Base-by-base conservation (phyloP, 2,888 invertebrate species). In the Tolmerus cingulatus region DNA sequence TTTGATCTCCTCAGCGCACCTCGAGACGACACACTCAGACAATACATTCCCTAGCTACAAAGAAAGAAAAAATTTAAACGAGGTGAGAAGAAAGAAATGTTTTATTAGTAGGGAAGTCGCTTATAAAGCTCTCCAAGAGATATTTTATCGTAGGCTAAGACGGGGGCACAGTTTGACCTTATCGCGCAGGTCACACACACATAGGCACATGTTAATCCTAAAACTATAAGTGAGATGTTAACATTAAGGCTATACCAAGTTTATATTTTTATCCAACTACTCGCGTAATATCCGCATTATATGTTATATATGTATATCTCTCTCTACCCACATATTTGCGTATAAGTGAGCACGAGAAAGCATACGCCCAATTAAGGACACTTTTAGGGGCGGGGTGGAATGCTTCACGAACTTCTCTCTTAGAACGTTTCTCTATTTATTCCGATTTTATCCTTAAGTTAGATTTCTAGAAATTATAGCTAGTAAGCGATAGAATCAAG, bases 101-200 rank as follows among this genome's bases (percentile, higher is more conserved):
- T 74, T 74, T 66, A 84, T 66, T 74, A 74, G n/a, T 74, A 74
- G 40, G 12, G 55, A 74, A 85, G 19, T 46, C 34, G 74, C 74
- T 85, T 85, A 46, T 74, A 85, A 85, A 74, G 74, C 85, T 85
- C 85, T 85, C 74, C 85, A 85, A 85, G 85, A 85, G 85, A 85
- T 85, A 74, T 74, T 85, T 74, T 85, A 85, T 74, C 85, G 85
- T 85, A 85, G 74, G 5, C 74, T 85, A 85, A 66, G 82, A 85
- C 19, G 82, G 57, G 74, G 66, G 46, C 8, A 74, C 85, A 85
- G 85, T 85, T 74, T 85, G 74, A 74, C 85, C 85, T 74, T 84
- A 84, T 74, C n/a, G 40, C 27, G 74, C 74, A 74, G 82, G 40
- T 74, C 74, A 85, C 43, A 46, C 43, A 46, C 46, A 14, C 34